Base-by-base conservation (phyloP, 2,797 vertebrate species). In the Sandelia bainsii region DNA sequence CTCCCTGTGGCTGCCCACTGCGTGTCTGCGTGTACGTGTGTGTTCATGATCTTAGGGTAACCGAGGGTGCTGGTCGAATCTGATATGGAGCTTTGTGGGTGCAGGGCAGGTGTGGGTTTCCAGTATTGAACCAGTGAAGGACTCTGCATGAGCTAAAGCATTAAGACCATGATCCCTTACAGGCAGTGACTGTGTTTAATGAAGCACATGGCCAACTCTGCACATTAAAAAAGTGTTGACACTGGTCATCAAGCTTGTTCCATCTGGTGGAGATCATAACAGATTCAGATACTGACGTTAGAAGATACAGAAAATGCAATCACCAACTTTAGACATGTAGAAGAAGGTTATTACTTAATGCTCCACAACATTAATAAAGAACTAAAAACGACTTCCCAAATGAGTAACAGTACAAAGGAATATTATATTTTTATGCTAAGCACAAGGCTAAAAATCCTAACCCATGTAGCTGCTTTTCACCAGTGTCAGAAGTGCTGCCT, bases 401-500 rank as follows among this genome's bases (percentile, higher is more conserved):
- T 61, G 4, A 58, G 29, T 37, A 17, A 17, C n/a, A 65, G 27
- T 9, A 51, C 25, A 34, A 14, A 4, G 52, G 68, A 46, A 62
- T 8, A 27, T 7, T 60, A 14, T 22, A 25, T 53, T 25, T 59
- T 67, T n/a, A 20, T 67, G 20, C 44, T 3, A 16, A 72, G 58
- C 45, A 53, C 52, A 69, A 34, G 51, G 22, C 19, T 54, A 52
- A 53, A 69, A 62, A 68, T 60, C 12, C 19, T 1, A 54, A 63
- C 39, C 20, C 68, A 13, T 44, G 46, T 29, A 45, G 39, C 52
- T 60, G 64, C 62, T 73, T 69, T 81, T 79, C 66, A 77, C 40
- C 48, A 27, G 17, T 64, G 67, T 79, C 67, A 84, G 87, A 82
- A 75, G 64, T 74, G 76, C 64, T 61, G 77, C 62, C 54, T 72